Evolutionary conservation across 1,140 invertebrate genomes (phyloP).

Genomic region (Aphidius gifuensis): DNA sequence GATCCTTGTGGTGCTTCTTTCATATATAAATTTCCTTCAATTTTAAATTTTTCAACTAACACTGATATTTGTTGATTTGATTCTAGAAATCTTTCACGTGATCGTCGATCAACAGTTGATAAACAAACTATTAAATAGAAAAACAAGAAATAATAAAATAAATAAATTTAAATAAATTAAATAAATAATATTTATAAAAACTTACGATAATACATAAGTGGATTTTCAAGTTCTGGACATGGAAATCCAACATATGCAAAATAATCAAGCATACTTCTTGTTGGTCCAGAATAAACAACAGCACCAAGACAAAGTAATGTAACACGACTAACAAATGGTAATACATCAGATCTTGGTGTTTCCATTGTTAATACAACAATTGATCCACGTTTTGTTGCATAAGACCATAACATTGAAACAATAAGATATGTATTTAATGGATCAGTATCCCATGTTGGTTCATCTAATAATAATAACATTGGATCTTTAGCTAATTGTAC

Average conservation of each 20-base stretch:
- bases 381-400: constrained; percentile 85
- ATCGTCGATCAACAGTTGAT: constrained; percentile 85
- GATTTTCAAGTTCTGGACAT: constrained; percentile 88
- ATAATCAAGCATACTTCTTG: constrained; percentile 85
- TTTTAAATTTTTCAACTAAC: constrained; percentile 86
- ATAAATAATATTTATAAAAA: constrained; percentile 28
- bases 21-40: constrained; percentile 69
- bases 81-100: constrained; percentile 84
- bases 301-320: constrained; percentile 81
- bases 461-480: constrained; percentile 77
- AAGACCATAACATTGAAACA: constrained; percentile 87
- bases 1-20: constrained; percentile 59
- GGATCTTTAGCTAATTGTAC: constrained; percentile 87
- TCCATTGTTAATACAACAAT: constrained; percentile 89
- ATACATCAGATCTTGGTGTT: constrained; percentile 88
- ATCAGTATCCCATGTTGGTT: constrained; percentile 87
- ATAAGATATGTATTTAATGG: constrained; percentile 89
- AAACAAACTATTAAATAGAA: constrained; percentile 69
- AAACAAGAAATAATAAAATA: background rate
- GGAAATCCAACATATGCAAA: constrained; percentile 89
- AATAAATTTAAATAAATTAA: background rate
- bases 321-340: constrained; percentile 84
- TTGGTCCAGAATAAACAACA: constrained; percentile 86
- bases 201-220: constrained; percentile 90
- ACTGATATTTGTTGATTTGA: constrained; percentile 90